Conservation (phyloP, 2,888 invertebrate genomes). For the Taphrorychus bicolor region DNA sequence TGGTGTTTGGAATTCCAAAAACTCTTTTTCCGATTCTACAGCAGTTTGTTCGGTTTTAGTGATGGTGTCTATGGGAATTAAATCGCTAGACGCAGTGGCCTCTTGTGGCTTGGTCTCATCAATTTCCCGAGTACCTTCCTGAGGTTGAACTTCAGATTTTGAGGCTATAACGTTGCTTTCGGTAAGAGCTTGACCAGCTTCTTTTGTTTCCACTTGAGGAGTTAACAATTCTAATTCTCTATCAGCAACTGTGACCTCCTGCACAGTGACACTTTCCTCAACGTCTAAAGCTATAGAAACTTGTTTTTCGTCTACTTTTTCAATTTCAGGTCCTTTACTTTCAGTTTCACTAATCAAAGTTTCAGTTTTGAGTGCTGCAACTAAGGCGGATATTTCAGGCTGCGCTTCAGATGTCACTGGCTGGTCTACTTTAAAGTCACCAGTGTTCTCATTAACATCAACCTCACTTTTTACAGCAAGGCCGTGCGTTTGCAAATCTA, state of each 20-base stretch:
- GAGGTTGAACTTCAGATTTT: slow-evolving; percentile 43
- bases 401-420: slow-evolving; percentile 54
- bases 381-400: slow-evolving; percentile 55
- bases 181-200: slow-evolving; percentile 46
- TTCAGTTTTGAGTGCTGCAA: slow-evolving; percentile 59
- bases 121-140: slow-evolving; percentile 41
- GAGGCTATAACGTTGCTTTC: slow-evolving; percentile 55
- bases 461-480: slow-evolving; percentile 63
- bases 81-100: slow-evolving; percentile 46
- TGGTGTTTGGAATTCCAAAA: slow-evolving; percentile 52
- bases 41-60: slow-evolving; percentile 54
- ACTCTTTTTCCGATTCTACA: slow-evolving; percentile 59
- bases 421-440: slow-evolving; percentile 53
- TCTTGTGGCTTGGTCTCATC: slow-evolving; percentile 30
- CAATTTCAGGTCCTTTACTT: slow-evolving; percentile 48
- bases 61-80: slow-evolving; percentile 54
- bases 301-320: slow-evolving; percentile 56
- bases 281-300: slow-evolving; percentile 59
- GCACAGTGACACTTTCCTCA: slow-evolving; percentile 59
- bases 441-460: slow-evolving; percentile 56
- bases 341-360: slow-evolving; percentile 61
- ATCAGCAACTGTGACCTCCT: slow-evolving; percentile 62
- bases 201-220: slow-evolving; percentile 37
- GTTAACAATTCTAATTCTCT: slow-evolving; percentile 58
- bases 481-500: slow-evolving; percentile 58